phyloP scores from a whole-genome alignment of 2,113 vertebrate species.

The Solenodon paradoxus region DNA sequence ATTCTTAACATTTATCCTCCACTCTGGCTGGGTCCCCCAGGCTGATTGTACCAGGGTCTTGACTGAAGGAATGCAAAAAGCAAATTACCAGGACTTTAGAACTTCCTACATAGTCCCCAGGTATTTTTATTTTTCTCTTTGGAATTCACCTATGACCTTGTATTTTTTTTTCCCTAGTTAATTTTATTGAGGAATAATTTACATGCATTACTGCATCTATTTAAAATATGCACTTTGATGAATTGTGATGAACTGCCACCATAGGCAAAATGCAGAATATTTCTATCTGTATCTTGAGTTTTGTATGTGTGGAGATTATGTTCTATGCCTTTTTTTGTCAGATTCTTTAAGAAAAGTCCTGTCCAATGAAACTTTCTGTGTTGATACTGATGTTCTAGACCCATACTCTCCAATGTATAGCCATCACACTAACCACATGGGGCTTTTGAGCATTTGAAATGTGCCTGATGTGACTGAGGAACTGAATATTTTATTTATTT shows the following conservation, averaged over 20 bases:
- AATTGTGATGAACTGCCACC: neutral
- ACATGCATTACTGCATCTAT: neutral
- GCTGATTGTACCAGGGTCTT: neutral
- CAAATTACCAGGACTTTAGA: neutral
- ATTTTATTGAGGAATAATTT: neutral
- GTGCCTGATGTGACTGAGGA: neutral
- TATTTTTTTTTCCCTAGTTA: neutral
- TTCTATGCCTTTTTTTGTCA: neutral
- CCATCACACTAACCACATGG: neutral
- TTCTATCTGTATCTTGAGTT: neutral
- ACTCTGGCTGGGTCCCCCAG: neutral
- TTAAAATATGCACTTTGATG: neutral
- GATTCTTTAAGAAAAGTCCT: neutral
- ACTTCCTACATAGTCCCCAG: neutral
- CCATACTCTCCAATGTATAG: neutral
- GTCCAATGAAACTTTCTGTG: neutral
- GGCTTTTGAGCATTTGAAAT: neutral
- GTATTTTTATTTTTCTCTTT: neutral
- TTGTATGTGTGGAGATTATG: neutral
- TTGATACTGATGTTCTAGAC: neutral
- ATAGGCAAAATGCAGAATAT: neutral
- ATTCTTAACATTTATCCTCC: too few relatives aligned
- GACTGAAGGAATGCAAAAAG: neutral
- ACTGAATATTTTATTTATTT: neutral
- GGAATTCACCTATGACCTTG: neutral